Evolutionary conservation across 2,888 invertebrate genomes (phyloP).

Genomic region (Hanleya hanleyi): DNA sequence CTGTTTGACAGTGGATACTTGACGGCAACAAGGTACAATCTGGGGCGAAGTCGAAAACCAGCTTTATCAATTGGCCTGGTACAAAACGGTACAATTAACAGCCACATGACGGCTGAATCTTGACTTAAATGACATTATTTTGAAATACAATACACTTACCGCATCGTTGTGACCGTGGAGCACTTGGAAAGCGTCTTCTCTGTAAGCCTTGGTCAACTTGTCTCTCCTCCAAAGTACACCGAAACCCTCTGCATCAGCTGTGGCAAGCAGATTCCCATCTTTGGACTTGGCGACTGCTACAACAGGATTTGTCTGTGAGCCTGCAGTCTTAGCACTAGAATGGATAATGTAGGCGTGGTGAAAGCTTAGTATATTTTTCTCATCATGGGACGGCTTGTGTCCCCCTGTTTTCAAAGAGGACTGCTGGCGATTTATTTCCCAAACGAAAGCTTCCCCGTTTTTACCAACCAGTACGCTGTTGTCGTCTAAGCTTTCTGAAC

Average conservation of each 20-base stretch:
- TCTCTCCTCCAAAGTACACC: not conserved
- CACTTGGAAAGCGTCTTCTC: too few relatives aligned
- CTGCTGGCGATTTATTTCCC: not conserved
- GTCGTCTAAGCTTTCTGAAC: not conserved
- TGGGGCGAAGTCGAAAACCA: too few relatives aligned
- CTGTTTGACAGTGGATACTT: too few relatives aligned
- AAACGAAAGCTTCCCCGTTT: not conserved
- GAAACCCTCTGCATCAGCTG: not conserved
- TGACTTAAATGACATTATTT: too few relatives aligned
- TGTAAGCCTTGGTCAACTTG: too few relatives aligned
- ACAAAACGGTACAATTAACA: too few relatives aligned
- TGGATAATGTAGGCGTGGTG: not conserved
- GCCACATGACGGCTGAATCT: too few relatives aligned
- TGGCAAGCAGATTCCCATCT: not conserved
- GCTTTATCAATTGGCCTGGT: too few relatives aligned
- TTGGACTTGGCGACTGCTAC: not conserved
- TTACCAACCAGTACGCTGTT: not conserved
- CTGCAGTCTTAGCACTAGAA: not conserved
- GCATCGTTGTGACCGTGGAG: too few relatives aligned
- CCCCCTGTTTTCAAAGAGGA: too few relatives aligned
- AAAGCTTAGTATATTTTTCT: not conserved
- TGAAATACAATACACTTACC: too few relatives aligned
- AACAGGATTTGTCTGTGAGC: not conserved
- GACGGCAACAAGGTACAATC: too few relatives aligned
- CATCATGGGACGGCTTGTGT: not conserved